Base-by-base conservation (phyloP, 2,113 vertebrate genomes). In the Mola mola region DNA sequence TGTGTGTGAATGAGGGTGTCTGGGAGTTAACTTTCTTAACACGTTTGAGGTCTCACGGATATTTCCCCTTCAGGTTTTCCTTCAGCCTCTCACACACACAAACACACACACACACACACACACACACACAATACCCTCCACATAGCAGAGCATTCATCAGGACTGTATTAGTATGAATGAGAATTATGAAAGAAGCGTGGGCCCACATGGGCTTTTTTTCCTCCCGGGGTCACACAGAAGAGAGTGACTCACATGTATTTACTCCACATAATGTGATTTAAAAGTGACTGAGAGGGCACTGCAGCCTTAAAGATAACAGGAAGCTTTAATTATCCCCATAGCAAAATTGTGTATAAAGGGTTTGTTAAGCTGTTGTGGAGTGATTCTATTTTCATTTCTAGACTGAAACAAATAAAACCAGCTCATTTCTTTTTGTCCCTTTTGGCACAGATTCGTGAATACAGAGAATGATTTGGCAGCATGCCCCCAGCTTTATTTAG, bases 251-350 rank as follows among this genome's bases (percentile, higher is more conserved):
- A 51, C 41, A 69, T 66, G 66, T 69, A 60, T 77, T 75, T 75
- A 82, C 74, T 58, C 59, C 62, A 65, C 51, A 52, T 83, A 85
- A 87, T 78, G 72, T 68, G 74, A 85, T 85, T 82, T 85, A 85
- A 72, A 86, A 85, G 85, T 86, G 80, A 85, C 68, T 48, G 72
- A 73, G 83, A 89, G 82, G 84, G 72, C 84, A 84, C 52, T 41
- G 66, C 67, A 72, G 66, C 50, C 46, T 66, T 53, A 22, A 66
- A 74, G 78, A 78, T 72, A 85, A 72, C 67, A 61, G 42, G 51
- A 61, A 57, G 55, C 55, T 81, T 69, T 62, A 69, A 82, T 69
- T 61, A 76, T 79, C 63, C 41, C 75, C 29, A 3, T 69, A 55
- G 50, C 55, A 47, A 66, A 72, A 78, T 29, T 29, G 71, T n/a